Base-by-base conservation (phyloP, 2,797 vertebrate genomes). In the Otolemur crassicaudatus region DNA sequence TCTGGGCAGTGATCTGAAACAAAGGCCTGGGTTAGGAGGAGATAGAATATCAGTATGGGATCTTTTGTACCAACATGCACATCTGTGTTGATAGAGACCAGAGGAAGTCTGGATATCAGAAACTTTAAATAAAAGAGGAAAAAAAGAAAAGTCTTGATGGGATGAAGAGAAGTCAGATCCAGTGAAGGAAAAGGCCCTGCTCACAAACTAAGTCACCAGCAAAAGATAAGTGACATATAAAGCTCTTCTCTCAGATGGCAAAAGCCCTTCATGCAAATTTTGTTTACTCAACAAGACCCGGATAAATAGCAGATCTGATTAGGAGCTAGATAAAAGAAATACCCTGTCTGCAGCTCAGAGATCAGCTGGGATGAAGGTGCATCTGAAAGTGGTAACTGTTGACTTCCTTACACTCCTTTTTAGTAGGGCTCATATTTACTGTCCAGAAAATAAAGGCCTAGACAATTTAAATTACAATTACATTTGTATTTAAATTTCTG, bases 71-170 rank as follows among this genome's bases (percentile, higher is more conserved):
- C 94, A 63, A 89, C 7, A 63, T 58, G 87, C 56, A 93, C 67
- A 73, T 75, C 46, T 73, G 34, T 60, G 11, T 43, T 83, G 37
- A 82, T 11, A 43, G 72, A 19, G 11, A 70, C 56, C 49, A 79
- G 70, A 83, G 77, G 56, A 63, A 89, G 87, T 87, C 73, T 84
- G 49, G 16, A n/a, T 43, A 72, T 61, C 53, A 87, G 43, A 56
- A 81, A 34, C 16, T 85, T 76, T 46, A 95, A 84, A 95, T 53
- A 92, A 95, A 76, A 93, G 23, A 77, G 82, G n/a, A 87, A 86
- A 92, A n/a, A 86, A 92, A 43, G 40, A 7, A 70, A 83, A 27
- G 2, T 89, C 29, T 89, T 65, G 5, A 23, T 61, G 31, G 43
- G 58, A 29, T n/a, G 29, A 82, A 91, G 53, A 58, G 37, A 95